Base-by-base conservation (phyloP, 2,888 invertebrate genomes). In the Xestobium rufovillosum region DNA sequence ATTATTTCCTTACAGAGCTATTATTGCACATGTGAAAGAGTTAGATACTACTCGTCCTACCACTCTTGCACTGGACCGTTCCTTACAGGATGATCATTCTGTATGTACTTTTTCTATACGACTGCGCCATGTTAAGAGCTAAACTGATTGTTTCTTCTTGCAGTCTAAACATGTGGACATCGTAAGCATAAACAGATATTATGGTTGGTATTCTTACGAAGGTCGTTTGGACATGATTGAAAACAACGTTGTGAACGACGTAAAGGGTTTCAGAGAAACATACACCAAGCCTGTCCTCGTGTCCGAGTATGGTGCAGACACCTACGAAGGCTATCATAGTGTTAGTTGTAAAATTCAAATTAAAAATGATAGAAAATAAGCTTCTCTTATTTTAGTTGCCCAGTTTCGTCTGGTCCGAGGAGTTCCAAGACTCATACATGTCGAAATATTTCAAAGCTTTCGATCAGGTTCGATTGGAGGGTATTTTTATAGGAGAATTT, bases 241-340 rank as follows among this genome's bases (percentile, higher is more conserved):
- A 1, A 57, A 66, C 23, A 75, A 79, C 48, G 78, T 92, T 12
- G 67, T 77, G n/a, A 71, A 75, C 12, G 90, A 92, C 61, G 83
- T 90, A 1, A 68, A 69, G 11, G 69, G 71, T 9, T 95, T 94
- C 91, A 73, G 80, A 55, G 68, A 72, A 14, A 78, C 76, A 45
- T 80, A 83, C 63, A 77, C 83, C 50, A 91, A 91, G 59, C 94
- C 96, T 0, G 77, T 98, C 16, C 73, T 97, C 34, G 83, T 97
- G 74, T 79, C 87, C 0, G 98, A 98, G 61, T 98, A 97, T 62
- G 98, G 97, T 1, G 94, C 92, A 0, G 98, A 95, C 53, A 89
- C 95, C 0, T 71, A 95, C 45, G 76, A 86, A 31, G 97, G 97
- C 28, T 67, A 95, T 45, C 96, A 96, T 66, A 73, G 81, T 66